These are phyloP conservation scores for Eubasilissa regina DNA, from an alignment of 1,140 invertebrate species.

Conservation along the genomic window DNA sequence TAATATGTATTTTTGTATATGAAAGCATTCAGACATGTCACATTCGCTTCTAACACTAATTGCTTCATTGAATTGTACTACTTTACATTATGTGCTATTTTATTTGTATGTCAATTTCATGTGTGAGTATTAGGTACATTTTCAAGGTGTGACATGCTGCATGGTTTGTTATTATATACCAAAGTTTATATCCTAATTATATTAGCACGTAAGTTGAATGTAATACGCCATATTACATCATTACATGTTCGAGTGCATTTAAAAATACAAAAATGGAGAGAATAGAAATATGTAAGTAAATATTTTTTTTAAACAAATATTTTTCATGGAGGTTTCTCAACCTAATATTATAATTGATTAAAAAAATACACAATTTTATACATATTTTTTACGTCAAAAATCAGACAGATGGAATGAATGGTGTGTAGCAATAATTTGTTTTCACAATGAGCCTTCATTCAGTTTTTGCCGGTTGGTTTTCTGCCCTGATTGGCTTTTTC, in stretches of 20 bases:
- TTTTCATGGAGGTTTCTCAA: too few relatives aligned
- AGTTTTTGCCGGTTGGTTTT: too few relatives aligned
- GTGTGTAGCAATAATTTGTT: too few relatives aligned
- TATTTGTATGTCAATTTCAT: slow-evolving; percentile 39
- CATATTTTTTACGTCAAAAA: too few relatives aligned
- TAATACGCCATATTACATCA: slow-evolving; percentile 21
- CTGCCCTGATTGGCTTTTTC: too few relatives aligned
- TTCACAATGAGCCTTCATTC: too few relatives aligned
- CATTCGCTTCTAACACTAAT: slow-evolving; percentile 24
- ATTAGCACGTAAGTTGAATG: slow-evolving; percentile 24
- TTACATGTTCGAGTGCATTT: slow-evolving; percentile 4
- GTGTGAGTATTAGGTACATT: neutral
- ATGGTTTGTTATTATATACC: slow-evolving; percentile 58
- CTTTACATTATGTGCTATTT: neutral
- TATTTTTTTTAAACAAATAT: neutral
- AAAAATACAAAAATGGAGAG: slow-evolving; percentile 14
- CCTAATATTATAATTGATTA: too few relatives aligned
- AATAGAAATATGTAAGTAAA: neutral
- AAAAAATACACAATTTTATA: too few relatives aligned
- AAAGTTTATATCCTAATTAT: slow-evolving; percentile 53
- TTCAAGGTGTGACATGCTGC: slow-evolving; percentile 54
- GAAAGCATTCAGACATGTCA: slow-evolving; percentile 43
- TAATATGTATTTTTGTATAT: slow-evolving; percentile 51
- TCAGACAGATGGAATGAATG: too few relatives aligned
- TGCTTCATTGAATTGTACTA: slow-evolving; percentile 17